Conservation (phyloP, 2,797 vertebrate genomes). For the Nothura maculosa region DNA sequence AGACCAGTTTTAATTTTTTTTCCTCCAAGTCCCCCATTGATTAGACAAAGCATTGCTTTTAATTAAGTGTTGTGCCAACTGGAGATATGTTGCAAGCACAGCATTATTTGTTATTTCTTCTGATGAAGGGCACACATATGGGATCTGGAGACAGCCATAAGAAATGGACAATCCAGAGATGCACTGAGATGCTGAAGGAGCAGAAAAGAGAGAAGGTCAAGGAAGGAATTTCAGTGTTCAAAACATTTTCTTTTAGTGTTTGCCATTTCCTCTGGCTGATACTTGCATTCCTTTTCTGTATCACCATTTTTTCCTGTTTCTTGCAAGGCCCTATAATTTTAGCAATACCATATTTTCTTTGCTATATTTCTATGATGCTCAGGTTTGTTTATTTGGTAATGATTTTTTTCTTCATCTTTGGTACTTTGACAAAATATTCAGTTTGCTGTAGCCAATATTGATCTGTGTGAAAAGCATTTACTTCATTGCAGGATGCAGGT, state of each 20-base stretch:
- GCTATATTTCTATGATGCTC: background rate
- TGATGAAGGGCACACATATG: background rate
- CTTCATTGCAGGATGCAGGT: background rate
- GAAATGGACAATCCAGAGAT: background rate
- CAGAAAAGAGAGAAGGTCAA: background rate
- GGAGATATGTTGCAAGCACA: background rate
- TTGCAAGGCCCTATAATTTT: background rate
- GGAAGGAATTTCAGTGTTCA: background rate
- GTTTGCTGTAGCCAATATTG: background rate
- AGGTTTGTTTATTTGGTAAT: background rate
- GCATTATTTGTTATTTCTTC: background rate
- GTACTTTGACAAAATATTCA: background rate
- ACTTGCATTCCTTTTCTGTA: background rate
- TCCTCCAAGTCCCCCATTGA: background rate
- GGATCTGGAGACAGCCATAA: background rate
- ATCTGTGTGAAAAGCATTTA: background rate
- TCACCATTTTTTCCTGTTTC: background rate
- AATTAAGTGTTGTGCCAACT: conserved; percentile 4
- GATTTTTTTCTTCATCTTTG: background rate
- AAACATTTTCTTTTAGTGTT: background rate
- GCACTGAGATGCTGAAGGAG: background rate
- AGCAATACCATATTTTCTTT: background rate
- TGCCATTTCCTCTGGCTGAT: background rate
- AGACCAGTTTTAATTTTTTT: background rate
- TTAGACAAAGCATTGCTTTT: background rate